phyloP scores from a whole-genome alignment of 2,888 invertebrate species.

The Aethes cnicana region DNA sequence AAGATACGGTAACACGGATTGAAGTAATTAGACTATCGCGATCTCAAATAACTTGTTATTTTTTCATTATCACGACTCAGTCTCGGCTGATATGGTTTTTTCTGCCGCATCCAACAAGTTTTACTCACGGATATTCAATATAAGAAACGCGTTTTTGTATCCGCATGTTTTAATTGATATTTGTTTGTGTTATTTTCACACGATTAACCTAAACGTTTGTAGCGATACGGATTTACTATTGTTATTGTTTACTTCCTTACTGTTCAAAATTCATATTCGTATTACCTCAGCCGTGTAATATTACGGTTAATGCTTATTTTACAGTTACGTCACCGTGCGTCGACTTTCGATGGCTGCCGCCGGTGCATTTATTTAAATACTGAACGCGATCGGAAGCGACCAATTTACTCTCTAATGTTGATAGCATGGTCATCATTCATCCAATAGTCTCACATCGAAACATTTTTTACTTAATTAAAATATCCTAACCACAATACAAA shows the following conservation, averaged over 20 bases:
- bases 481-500: neutral
- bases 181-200: slow-evolving; percentile 45
- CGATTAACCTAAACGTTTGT: slow-evolving; percentile 37
- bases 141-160: slow-evolving; percentile 38
- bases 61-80: slow-evolving; percentile 19
- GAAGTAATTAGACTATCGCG: slow-evolving; percentile 14
- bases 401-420: slow-evolving; percentile 40
- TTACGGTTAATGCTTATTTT: slow-evolving; percentile 8
- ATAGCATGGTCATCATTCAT: slow-evolving; percentile 32
- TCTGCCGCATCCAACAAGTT: slow-evolving; percentile 41
- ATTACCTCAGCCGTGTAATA: slow-evolving; percentile 5
- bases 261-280: slow-evolving; percentile 3
- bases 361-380: slow-evolving; percentile 39
- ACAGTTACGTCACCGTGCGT: slow-evolving; percentile 33
- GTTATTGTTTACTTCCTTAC: slow-evolving; percentile 27
- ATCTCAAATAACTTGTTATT: slow-evolving; percentile 10
- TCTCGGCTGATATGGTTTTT: slow-evolving; percentile 37
- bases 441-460: neutral
- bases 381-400: slow-evolving; percentile 44
- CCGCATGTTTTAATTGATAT: slow-evolving; percentile 50
- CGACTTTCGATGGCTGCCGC: slow-evolving; percentile 47
- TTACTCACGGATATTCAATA: slow-evolving; percentile 42
- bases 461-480: slow-evolving; percentile 25
- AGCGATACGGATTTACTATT: slow-evolving; percentile 14
- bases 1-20: slow-evolving; percentile 17